Evolutionary conservation across 2,888 invertebrate genomes (phyloP), one percentile per base, ranked within the genome.

Genomic region (Oscheius sp.): DNA sequence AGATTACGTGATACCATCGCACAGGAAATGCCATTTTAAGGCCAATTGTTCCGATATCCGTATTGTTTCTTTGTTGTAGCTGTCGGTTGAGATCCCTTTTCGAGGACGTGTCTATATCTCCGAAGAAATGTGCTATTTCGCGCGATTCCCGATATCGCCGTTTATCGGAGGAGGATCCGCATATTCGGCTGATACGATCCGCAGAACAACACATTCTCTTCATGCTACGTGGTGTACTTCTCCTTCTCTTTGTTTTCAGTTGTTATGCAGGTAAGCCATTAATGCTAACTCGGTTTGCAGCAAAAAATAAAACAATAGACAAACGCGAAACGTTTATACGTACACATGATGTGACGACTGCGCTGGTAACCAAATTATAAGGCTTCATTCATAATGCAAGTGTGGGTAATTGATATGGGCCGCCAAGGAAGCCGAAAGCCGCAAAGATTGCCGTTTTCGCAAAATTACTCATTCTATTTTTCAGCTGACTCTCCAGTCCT

Each of bases 401-500:
- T 59, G 59, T 59, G 59, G 59, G 59, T 59, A 59, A 59, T 59
- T 59, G 59, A 59, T 59, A 59, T 59, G 59, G n/a, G 59, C 59
- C 41, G 59, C 59, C 59, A 44, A 59, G 59, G 44, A 59, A 41
- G 41, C 44, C 41, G 59, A 59, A 54, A 59, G 59, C 59, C 41
- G 41, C 24, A 4, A 38, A 59, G 59, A 56, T 56, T 56, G 56
- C 56, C 56, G 28, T 44, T 44, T 20, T 5, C n/a, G 5, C 54
- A n/a, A 54, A 33, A 54, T 14, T 17, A 32, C 30, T 32, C 30
- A 28, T 32, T 54, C 14, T 14, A 8, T 20, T 54, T 54, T 57
- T 59, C 62, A 62, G 62, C 50, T 32, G 50, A 67, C 45, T 69
- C 67, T n/a, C 62, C 67, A 22, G 62, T 62, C 50, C 41, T 67